Percentiles rank a stretch among this genome's conserved stretches.
These are phyloP conservation scores for Fistularia tabacaria DNA, from an alignment of 2,797 vertebrate genomes.

Conservation along the genomic window DNA sequence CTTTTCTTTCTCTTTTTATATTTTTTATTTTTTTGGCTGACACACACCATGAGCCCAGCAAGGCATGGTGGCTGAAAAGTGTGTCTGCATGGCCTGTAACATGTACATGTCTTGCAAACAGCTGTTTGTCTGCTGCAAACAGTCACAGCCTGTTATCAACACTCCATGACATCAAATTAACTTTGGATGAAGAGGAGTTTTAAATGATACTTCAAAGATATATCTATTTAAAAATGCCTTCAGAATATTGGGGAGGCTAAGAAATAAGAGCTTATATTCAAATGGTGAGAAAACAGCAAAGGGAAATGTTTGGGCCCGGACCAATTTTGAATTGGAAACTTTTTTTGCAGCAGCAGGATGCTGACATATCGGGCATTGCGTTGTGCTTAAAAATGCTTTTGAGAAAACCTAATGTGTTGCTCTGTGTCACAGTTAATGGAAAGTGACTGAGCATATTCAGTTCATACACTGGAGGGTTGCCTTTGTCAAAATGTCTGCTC, in stretches of 20 bases:
- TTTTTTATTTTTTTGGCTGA: slow-evolving; percentile 38
- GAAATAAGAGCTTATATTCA: slow-evolving; percentile 13
- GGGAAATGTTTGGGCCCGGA: background rate
- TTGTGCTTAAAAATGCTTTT: no score
- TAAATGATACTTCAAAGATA: slow-evolving; percentile 35
- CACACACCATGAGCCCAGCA: slow-evolving; percentile 50
- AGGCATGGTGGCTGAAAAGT: slow-evolving; percentile 63
- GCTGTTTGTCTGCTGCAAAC: no score
- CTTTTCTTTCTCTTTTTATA: slow-evolving; percentile 13
- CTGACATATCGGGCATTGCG: no score
- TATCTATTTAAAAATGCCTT: slow-evolving; percentile 27
- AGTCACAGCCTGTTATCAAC: slow-evolving; percentile 35
- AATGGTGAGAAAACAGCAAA: slow-evolving; percentile 11
- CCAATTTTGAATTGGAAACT: no score
- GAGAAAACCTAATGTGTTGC: no score
- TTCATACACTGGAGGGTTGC: no score
- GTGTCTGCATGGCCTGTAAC: slow-evolving; percentile 58
- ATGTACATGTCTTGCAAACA: slow-evolving; percentile 46
- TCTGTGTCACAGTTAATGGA: no score
- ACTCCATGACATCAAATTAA: slow-evolving; percentile 29
- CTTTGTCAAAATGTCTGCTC: no score
- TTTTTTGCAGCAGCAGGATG: no score
- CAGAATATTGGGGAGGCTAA: slow-evolving; percentile 4
- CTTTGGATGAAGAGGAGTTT: slow-evolving; percentile 35
- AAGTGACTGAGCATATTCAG: no score